A percentile compares a stretch with the other conserved stretches of the same genome.
Conservation (phyloP, 2,888 invertebrate genomes). For the Cheiracanthium punctorium region DNA sequence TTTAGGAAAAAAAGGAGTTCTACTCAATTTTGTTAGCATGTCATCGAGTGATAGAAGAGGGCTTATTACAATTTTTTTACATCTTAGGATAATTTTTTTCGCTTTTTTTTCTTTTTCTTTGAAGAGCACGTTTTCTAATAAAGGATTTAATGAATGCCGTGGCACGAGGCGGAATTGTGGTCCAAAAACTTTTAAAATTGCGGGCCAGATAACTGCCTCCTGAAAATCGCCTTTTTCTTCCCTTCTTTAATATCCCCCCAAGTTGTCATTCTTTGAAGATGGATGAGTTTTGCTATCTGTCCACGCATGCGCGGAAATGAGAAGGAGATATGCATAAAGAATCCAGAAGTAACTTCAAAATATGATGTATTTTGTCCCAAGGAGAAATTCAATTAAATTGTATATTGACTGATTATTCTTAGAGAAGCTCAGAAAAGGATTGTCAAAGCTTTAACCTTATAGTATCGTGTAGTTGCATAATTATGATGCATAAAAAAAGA, state of each 20-base stretch:
- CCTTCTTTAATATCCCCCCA: conserved; percentile 1
- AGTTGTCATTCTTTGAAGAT: conserved; percentile 49
- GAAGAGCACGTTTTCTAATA: conserved; percentile 34
- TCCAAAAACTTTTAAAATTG: conserved; percentile 12
- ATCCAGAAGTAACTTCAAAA: background rate
- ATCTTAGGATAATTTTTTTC: conserved; percentile 5
- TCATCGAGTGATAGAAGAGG: background rate
- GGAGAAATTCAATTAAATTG: too few relatives aligned
- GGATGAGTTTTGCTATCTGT: conserved; percentile 32
- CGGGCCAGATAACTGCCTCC: conserved; percentile 32
- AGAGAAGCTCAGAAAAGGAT: too few relatives aligned
- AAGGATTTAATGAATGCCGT: conserved; percentile 51
- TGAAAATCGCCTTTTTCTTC: conserved; percentile 16
- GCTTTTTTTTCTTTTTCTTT: conserved; percentile 37
- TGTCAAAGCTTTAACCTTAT: too few relatives aligned
- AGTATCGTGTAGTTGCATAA: too few relatives aligned
- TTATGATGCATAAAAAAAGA: too few relatives aligned
- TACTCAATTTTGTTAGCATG: background rate
- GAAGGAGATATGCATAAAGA: conserved; percentile 17
- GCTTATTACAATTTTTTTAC: conserved; percentile 11
- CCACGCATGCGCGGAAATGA: conserved; percentile 36
- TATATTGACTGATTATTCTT: too few relatives aligned
- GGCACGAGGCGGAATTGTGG: conserved; percentile 41
- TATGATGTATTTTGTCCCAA: background rate
- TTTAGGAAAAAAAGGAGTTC: conserved; percentile 11